Evolutionary conservation across 2,888 invertebrate genomes (phyloP).

Genomic region (Chaitophorus viminalis): DNA sequence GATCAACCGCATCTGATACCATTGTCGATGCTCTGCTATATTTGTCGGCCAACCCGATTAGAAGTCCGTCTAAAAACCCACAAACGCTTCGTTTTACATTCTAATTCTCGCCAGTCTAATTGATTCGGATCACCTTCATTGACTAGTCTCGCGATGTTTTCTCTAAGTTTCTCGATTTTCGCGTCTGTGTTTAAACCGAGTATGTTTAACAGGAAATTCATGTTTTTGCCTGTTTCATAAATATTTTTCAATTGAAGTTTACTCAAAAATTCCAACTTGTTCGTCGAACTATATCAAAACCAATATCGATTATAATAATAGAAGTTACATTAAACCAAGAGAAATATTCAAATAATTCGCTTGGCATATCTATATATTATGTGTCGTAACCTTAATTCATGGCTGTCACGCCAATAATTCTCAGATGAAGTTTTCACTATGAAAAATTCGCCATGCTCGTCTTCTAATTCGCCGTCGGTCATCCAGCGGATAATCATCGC

Average conservation of each 20-base stretch:
- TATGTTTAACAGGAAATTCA: slow-evolving; percentile 22
- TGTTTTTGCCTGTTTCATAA: slow-evolving; percentile 35
- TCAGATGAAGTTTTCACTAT: neutral
- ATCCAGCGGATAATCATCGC: slow-evolving; percentile 22
- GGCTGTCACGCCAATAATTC: neutral
- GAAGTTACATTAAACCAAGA: too few relatives aligned
- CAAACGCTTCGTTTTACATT: neutral
- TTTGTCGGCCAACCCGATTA: slow-evolving; percentile 7
- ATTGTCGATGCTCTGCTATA: neutral
- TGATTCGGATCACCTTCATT: neutral
- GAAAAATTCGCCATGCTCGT: slow-evolving; percentile 40
- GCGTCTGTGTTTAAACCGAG: neutral
- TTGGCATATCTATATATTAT: neutral
- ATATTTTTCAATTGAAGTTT: slow-evolving; percentile 6
- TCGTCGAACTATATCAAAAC: slow-evolving; percentile 1
- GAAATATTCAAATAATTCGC: too few relatives aligned
- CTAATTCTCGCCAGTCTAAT: too few relatives aligned
- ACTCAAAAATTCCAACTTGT: slow-evolving; percentile 17
- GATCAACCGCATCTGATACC: neutral
- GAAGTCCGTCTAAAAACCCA: slow-evolving; percentile 12
- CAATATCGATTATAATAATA: neutral
- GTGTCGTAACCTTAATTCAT: slow-evolving; percentile 5
- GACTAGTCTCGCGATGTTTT: neutral
- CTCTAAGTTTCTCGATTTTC: slow-evolving; percentile 1
- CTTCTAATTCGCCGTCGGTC: slow-evolving; percentile 10